Evolutionary conservation across 2,888 invertebrate genomes (phyloP).

Genomic region (Formica aserva): DNA sequence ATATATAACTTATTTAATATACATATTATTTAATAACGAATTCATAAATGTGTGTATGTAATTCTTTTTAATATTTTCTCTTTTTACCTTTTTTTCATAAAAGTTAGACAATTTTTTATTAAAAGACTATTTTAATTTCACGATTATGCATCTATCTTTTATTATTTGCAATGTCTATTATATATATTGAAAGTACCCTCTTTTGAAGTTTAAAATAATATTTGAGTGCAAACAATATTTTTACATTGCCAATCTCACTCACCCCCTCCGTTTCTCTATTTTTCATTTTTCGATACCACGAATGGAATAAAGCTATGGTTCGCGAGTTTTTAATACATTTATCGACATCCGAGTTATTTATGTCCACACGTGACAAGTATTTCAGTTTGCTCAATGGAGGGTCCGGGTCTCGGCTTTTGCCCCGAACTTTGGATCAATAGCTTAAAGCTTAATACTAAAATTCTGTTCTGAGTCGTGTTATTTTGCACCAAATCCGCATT

Average conservation of each 20-base stretch:
- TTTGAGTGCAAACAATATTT: constrained; percentile 25
- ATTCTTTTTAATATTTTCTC: not conserved
- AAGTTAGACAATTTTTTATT: not conserved
- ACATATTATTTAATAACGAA: not conserved
- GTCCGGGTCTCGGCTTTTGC: constrained; percentile 55
- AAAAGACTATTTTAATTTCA: not conserved
- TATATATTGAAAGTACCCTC: not conserved
- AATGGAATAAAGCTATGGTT: constrained; percentile 81
- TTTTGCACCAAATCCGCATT: not conserved
- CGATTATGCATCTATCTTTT: not conserved
- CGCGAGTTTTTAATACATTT: constrained; percentile 83
- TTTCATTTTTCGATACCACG: constrained; percentile 76
- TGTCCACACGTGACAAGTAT: constrained; percentile 71
- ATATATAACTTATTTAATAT: not conserved
- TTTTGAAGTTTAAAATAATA: constrained; percentile 30
- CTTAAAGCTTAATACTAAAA: constrained; percentile 46
- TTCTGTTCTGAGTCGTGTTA: not conserved
- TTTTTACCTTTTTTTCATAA: not conserved
- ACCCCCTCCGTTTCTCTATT: constrained; percentile 73
- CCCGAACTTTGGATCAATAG: constrained; percentile 58
- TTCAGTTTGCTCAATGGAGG: constrained; percentile 56
- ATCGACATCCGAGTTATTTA: constrained; percentile 83
- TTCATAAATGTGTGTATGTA: not conserved
- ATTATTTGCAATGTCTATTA: not conserved
- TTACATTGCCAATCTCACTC: constrained; percentile 28